Base-by-base conservation (phyloP, 2,888 invertebrate species). In the Philereme vetulata region DNA sequence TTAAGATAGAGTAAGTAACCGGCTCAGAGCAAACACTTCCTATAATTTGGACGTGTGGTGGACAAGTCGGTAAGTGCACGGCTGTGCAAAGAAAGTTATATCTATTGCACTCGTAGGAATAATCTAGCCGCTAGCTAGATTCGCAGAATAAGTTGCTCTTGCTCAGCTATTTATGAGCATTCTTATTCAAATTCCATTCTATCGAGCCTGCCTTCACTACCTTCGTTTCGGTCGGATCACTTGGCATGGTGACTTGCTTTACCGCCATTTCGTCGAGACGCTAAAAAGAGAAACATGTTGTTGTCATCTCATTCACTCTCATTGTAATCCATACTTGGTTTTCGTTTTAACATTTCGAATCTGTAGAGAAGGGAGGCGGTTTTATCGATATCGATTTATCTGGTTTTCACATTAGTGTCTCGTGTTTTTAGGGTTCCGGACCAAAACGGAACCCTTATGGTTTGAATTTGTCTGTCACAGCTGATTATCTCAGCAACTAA, bases 321-420 rank as follows among this genome's bases (percentile, higher is more conserved):
- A 86, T 90, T 90, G 87, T 90, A 84, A 82, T 83, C 90, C 88
- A 78, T 86, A 87, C 88, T 89, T 90, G 88, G 88, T 85, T 87
- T 90, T 90, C 90, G 82, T 91, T 91, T 91, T 90, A 21, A 86
- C 85, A 82, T 88, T 89, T 87, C 75, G 76, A 80, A 72, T 70
- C 67, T 70, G 56, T 81, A 88, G 84, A 77, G 86, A 61, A 61
- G 82, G 67, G 71, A 62, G 43, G 51, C 33, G 35, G 33, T 43
- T 68, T 68, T 74, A 71, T 72, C 79, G 78, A 78, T 70, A 54
- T 56, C 21, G 21, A 21, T 21, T 21, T 21, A 21, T 21, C 21
- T 21, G 21, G 21, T 21, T 21, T 21, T 21, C 21, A 21, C 21
- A 21, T 1, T 21, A 21, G 21, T 21, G 21, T 21, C 21, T 21